Percentiles rank a stretch among this genome's conserved stretches.
These are phyloP conservation scores for Pseudococcus longispinus DNA, from an alignment of 2,888 invertebrate species.

Conservation along the genomic window DNA sequence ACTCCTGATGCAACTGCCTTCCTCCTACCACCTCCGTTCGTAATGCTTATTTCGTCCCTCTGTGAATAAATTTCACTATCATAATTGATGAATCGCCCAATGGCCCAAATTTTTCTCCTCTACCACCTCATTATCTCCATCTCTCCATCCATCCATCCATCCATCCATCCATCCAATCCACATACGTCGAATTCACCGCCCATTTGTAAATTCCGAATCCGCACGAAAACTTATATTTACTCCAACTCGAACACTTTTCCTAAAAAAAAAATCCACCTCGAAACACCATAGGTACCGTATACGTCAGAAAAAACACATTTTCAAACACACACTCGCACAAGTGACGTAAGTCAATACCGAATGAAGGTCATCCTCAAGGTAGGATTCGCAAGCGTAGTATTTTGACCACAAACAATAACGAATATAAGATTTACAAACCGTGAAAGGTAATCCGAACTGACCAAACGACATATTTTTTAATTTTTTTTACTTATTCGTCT, in stretches of 20 bases:
- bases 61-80: no score
- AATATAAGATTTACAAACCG: constrained; percentile 49
- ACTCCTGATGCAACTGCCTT: no score
- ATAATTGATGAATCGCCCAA: no score
- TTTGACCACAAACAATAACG: constrained; percentile 50
- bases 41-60: no score
- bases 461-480: constrained; percentile 47
- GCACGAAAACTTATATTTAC: neutral
- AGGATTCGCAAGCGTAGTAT: constrained; percentile 51
- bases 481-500: constrained; percentile 21
- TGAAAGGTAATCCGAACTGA: constrained; percentile 53
- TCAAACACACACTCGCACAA: neutral
- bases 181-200: neutral
- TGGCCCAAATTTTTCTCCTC: no score
- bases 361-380: constrained; percentile 52
- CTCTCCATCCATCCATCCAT: neutral
- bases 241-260: neutral
- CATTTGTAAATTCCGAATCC: neutral
- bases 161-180: neutral
- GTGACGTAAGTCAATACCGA: constrained; percentile 52
- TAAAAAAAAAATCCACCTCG: neutral
- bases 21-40: no score
- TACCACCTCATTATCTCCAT: neutral
- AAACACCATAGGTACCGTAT: neutral
- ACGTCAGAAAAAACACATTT: neutral